phyloP scores from a whole-genome alignment of 2,797 vertebrate species.

The Philypnodon macrostomus region DNA sequence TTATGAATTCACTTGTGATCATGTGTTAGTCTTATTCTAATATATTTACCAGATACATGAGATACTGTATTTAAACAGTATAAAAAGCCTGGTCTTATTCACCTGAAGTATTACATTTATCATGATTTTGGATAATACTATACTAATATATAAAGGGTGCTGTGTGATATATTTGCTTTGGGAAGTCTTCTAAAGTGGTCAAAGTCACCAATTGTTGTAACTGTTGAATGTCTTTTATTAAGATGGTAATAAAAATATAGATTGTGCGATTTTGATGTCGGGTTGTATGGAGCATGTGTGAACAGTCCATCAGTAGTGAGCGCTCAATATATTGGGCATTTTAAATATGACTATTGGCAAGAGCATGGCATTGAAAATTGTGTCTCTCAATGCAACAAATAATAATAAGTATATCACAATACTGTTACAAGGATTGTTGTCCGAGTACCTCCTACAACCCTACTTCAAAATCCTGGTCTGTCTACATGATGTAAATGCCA shows the following conservation, averaged over 20 bases:
- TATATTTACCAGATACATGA: constrained; percentile 6
- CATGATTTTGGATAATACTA: constrained; percentile 2
- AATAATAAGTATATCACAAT: too few relatives aligned
- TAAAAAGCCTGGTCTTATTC: constrained; percentile 1
- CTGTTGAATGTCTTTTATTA: not conserved
- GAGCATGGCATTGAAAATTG: too few relatives aligned
- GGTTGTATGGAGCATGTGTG: too few relatives aligned
- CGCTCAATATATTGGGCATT: too few relatives aligned
- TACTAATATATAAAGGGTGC: not conserved
- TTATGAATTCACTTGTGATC: constrained; percentile 3
- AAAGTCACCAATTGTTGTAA: not conserved
- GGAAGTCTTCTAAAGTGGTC: not conserved
- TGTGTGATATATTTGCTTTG: not conserved
- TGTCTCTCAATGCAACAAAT: too few relatives aligned
- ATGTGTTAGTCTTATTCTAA: constrained; percentile 15
- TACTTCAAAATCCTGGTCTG: not conserved
- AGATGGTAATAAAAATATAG: constrained; percentile 1
- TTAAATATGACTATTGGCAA: too few relatives aligned
- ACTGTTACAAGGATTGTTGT: too few relatives aligned
- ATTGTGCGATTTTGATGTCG: too few relatives aligned
- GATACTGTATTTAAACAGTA: not conserved
- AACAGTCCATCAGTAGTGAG: too few relatives aligned
- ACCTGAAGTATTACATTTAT: constrained; percentile 6
- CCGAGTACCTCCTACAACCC: not conserved
- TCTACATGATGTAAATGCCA: not conserved